Conservation (phyloP, 2,113 vertebrate species). For the Lagenorhynchus albirostris region DNA sequence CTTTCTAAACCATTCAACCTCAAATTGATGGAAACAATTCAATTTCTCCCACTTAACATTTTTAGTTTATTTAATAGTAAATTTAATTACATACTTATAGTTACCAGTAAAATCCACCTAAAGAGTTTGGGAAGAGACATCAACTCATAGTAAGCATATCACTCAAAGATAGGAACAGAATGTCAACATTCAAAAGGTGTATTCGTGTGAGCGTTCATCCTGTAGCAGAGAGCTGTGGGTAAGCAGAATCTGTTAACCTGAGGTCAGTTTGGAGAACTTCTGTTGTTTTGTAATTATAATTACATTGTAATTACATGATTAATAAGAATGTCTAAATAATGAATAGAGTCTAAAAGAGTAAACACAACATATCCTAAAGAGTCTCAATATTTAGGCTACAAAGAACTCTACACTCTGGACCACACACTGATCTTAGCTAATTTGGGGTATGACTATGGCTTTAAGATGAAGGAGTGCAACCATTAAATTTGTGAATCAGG, state of each 20-base stretch:
- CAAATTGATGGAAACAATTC: background rate
- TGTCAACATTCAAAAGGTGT: background rate
- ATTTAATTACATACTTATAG: background rate
- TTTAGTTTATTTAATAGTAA: background rate
- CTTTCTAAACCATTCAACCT: background rate
- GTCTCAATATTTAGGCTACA: background rate
- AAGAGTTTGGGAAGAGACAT: background rate
- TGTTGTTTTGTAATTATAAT: background rate
- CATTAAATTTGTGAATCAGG: background rate
- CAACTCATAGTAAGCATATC: background rate
- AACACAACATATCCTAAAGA: background rate
- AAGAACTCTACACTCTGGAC: background rate
- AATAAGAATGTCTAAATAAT: constrained; percentile 4
- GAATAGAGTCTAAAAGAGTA: background rate
- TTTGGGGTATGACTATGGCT: background rate
- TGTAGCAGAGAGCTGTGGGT: background rate
- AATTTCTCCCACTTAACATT: background rate
- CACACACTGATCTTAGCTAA: background rate
- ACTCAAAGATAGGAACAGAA: background rate
- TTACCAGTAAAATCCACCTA: background rate
- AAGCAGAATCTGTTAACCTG: background rate
- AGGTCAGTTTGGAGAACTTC: background rate
- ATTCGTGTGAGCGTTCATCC: background rate
- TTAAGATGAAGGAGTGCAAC: background rate
- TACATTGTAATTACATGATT: background rate